Evolutionary conservation across 2,113 vertebrate species (phyloP).

Genomic region (Notarius lentiginosus): DNA sequence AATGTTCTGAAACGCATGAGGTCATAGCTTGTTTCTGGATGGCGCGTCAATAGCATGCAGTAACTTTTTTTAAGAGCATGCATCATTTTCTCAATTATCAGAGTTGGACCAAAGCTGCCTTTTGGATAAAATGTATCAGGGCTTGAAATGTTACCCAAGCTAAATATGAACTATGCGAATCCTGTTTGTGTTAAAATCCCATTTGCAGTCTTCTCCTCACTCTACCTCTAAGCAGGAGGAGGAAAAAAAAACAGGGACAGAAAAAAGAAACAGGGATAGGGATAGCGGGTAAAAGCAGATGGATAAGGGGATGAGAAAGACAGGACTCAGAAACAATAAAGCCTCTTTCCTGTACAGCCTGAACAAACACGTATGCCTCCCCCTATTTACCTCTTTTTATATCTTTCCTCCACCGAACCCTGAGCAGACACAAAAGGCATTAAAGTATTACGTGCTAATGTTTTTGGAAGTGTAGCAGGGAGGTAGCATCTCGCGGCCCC

Average conservation of each 20-base stretch:
- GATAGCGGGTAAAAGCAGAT: slow-evolving; percentile 44
- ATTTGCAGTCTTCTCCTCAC: slow-evolving; percentile 28
- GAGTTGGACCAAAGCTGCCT: slow-evolving; percentile 23
- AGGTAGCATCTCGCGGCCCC: slow-evolving; percentile 57
- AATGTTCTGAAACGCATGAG: slow-evolving; percentile 42
- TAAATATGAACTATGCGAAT: slow-evolving; percentile 37
- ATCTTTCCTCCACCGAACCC: slow-evolving; percentile 64
- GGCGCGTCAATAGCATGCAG: slow-evolving; percentile 36
- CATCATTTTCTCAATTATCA: slow-evolving; percentile 50
- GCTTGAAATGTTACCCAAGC: slow-evolving; percentile 36
- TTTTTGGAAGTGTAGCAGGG: slow-evolving; percentile 78
- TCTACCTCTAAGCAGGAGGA: slow-evolving; percentile 24
- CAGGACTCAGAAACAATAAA: slow-evolving; percentile 46
- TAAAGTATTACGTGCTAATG: slow-evolving; percentile 79
- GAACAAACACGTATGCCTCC: slow-evolving; percentile 55
- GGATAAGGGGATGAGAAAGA: slow-evolving; percentile 47
- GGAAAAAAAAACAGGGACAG: slow-evolving; percentile 43
- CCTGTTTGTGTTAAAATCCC: slow-evolving; percentile 26
- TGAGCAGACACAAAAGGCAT: slow-evolving; percentile 68
- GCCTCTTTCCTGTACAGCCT: slow-evolving; percentile 34
- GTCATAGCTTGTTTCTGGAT: slow-evolving; percentile 37
- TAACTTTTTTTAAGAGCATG: slow-evolving; percentile 44
- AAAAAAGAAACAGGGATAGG: slow-evolving; percentile 35
- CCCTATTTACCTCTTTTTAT: slow-evolving; percentile 68
- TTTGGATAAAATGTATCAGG: slow-evolving; percentile 39